Evolutionary conservation across 2,797 vertebrate species (phyloP), one percentile per base, ranked within the genome.

Genomic region (Philypnodon macrostomus): DNA sequence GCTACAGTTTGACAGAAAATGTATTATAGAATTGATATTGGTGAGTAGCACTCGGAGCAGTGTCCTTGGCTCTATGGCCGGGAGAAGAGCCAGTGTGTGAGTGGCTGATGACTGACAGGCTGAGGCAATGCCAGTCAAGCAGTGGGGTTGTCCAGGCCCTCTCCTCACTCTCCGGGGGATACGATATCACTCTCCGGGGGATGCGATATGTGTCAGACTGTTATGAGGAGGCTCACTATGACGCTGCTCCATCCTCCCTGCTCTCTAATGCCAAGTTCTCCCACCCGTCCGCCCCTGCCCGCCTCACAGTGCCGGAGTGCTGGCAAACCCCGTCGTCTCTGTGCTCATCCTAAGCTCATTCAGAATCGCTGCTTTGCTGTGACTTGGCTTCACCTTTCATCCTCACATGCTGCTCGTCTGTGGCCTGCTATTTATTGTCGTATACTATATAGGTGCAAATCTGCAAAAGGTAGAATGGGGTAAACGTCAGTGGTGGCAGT

Each of bases 61-160:
- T 71, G 68, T 76, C 77, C 66, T 58, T 52, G 67, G 70, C 70
- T 58, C 48, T 44, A 14, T 48, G 7, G 18, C 60, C 29, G 68
- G 67, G 66, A 75, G 47, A 59, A 29, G 29, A 48, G 76, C 66
- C 55, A 48, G 58, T 49, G 69, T 52, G 75, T 78, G 70, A 53
- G 50, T 67, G 79, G n/a, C n/a, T 68, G 68, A 59, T 75, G 75
- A 84, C 68, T 80, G 83, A 78, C 81, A 71, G 73, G 54, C 63
- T 7, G 34, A 67, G 70, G 61, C 42, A 32, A 62, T 70, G 79
- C 66, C 77, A 79, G 79, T 87, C 85, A 79, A 77, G 82, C 83
- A 77, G 75, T 51, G 10, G 63, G 70, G 58, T 56, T 63, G 70
- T 77, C 68, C 73, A 49, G 46, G 60, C 67, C 27, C 47, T 55